phyloP scores from a whole-genome alignment of 1,140 invertebrate genomes.

The Adelges cooleyi region DNA sequence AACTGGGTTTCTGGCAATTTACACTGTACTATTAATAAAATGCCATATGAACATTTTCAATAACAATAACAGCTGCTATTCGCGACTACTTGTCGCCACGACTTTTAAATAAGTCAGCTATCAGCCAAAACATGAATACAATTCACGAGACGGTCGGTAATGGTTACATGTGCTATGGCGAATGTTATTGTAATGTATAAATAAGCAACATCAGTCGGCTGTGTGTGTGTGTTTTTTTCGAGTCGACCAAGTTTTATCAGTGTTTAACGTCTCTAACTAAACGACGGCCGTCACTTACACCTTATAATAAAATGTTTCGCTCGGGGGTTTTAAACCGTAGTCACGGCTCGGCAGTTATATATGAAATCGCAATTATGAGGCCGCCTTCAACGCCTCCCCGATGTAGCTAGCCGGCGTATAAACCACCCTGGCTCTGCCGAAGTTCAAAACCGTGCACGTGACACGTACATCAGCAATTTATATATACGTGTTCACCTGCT shows the following conservation, averaged over 20 bases:
- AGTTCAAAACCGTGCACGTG: constrained; percentile 20
- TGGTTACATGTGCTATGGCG: too few relatives aligned
- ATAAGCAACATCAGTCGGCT: too few relatives aligned
- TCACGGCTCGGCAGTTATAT: background rate
- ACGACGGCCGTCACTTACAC: background rate
- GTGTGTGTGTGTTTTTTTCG: too few relatives aligned
- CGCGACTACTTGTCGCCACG: too few relatives aligned
- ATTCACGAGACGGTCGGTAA: too few relatives aligned
- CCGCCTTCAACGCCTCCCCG: background rate
- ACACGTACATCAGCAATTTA: constrained; percentile 27
- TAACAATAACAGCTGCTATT: too few relatives aligned
- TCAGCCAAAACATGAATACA: too few relatives aligned
- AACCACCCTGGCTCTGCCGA: background rate
- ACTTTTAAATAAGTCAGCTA: too few relatives aligned
- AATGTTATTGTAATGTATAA: too few relatives aligned
- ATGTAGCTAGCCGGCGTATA: background rate
- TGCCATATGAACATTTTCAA: too few relatives aligned
- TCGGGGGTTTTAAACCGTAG: background rate
- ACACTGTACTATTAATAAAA: too few relatives aligned
- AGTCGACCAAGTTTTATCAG: background rate
- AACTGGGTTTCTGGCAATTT: too few relatives aligned
- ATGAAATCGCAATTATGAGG: constrained; percentile 21
- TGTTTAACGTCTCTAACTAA: background rate
- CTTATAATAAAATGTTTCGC: background rate
- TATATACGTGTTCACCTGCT: background rate